Conservation (phyloP, 2,888 invertebrate species). For the Drosophila seclusa region DNA sequence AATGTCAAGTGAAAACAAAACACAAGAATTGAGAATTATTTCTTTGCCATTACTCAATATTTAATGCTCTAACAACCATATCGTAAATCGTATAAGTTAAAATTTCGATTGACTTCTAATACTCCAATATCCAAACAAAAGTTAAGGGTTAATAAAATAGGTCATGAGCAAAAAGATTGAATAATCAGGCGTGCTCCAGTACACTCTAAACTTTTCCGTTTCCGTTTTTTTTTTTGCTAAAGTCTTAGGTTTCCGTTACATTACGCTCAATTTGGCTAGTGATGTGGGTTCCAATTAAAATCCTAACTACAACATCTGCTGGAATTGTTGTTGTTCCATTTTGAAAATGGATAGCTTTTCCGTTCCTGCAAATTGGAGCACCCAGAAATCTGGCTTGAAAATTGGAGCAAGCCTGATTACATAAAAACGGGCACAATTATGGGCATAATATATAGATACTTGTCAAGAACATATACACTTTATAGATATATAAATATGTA, state of each 20-base stretch:
- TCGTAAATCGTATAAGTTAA: not conserved
- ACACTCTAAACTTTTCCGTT: not conserved
- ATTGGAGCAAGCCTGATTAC: not conserved
- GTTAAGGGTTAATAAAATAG: not conserved
- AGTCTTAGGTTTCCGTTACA: not conserved
- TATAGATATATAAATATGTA: not conserved
- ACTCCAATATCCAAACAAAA: not conserved
- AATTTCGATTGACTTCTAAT: not conserved
- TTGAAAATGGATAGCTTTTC: not conserved
- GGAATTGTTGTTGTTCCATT: not conserved
- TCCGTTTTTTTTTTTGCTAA: too few species aligned
- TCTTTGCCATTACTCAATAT: not conserved
- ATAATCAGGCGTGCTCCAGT: not conserved
- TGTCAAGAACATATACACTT: too few species aligned
- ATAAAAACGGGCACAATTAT: not conserved
- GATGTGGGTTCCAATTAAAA: not conserved
- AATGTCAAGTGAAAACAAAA: constrained; percentile 42
- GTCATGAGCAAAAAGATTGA: not conserved
- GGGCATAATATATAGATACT: too few species aligned
- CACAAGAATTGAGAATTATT: constrained; percentile 1
- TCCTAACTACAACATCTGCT: not conserved
- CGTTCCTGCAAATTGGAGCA: not conserved
- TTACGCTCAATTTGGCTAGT: not conserved
- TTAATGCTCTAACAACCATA: constrained; percentile 5
- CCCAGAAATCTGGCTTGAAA: not conserved